Evolutionary conservation across 2,113 vertebrate genomes (phyloP).

Genomic region (Cyprinodon tularosa): DNA sequence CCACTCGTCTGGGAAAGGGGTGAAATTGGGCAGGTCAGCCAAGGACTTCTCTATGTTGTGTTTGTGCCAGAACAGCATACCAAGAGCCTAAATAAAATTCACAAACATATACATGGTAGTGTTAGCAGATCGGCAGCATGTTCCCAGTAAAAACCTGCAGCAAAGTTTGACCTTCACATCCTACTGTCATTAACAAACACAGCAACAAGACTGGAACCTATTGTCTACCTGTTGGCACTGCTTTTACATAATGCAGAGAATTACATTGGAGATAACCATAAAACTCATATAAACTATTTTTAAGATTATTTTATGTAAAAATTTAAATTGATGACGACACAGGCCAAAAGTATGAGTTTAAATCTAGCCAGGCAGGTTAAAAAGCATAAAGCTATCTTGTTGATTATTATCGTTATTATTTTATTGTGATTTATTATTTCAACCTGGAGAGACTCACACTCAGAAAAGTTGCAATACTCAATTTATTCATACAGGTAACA

Average conservation of each 20-base stretch:
- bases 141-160: neutral
- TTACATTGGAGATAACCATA: neutral
- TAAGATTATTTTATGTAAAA: neutral
- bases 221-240: neutral
- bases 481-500: too few species aligned
- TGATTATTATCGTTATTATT: too few species aligned
- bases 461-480: too few species aligned
- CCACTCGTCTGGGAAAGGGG: constrained; percentile 98
- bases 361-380: too few species aligned
- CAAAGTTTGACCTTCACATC: neutral
- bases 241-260: neutral
- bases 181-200: neutral
- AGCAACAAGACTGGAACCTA: neutral
- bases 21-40: constrained; percentile 96
- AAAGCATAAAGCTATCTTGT: too few species aligned
- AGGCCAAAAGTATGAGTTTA: neutral
- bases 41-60: constrained; percentile 98
- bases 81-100: constrained; percentile 84
- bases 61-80: constrained; percentile 99
- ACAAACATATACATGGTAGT: constrained; percentile 4
- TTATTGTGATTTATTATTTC: too few species aligned
- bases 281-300: neutral
- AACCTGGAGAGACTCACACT: too few species aligned
- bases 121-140: neutral
- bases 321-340: too few species aligned